phyloP scores from a whole-genome alignment of 2,113 vertebrate genomes.

The human region DNA sequence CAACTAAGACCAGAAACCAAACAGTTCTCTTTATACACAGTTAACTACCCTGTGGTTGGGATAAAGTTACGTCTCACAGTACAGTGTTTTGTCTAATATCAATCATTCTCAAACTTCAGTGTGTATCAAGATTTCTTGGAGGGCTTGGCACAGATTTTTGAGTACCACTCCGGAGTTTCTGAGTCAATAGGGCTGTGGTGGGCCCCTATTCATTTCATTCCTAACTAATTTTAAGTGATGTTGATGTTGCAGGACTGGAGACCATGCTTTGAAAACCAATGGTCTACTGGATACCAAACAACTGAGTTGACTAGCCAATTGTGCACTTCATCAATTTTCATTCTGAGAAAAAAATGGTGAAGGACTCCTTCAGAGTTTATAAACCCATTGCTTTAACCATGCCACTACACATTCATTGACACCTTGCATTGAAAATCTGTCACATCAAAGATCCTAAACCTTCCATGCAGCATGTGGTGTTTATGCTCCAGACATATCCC shows the following conservation, averaged over 20 bases:
- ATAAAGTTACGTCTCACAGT: neutral
- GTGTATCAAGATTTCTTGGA: neutral
- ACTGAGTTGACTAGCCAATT: neutral
- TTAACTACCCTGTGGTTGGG: neutral
- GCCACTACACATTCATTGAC: neutral
- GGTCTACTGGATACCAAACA: neutral
- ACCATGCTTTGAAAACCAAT: neutral
- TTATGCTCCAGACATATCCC: neutral
- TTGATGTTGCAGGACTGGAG: neutral
- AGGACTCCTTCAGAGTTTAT: conserved; percentile 21
- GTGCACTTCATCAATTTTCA: neutral
- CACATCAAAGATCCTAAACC: neutral
- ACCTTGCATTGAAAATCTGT: neutral
- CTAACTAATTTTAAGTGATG: neutral
- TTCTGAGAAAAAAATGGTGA: neutral
- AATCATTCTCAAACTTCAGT: neutral
- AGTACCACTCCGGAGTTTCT: neutral
- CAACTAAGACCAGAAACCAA: neutral
- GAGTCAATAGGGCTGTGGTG: neutral
- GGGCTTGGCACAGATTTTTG: neutral
- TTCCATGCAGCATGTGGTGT: neutral
- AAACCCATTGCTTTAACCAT: neutral
- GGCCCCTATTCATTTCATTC: neutral
- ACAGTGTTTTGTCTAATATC: neutral
- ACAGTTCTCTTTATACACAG: neutral